Evolutionary conservation across 2,797 vertebrate genomes (phyloP), one percentile per base, ranked within the genome.

Genomic region (Labroides dimidiatus): DNA sequence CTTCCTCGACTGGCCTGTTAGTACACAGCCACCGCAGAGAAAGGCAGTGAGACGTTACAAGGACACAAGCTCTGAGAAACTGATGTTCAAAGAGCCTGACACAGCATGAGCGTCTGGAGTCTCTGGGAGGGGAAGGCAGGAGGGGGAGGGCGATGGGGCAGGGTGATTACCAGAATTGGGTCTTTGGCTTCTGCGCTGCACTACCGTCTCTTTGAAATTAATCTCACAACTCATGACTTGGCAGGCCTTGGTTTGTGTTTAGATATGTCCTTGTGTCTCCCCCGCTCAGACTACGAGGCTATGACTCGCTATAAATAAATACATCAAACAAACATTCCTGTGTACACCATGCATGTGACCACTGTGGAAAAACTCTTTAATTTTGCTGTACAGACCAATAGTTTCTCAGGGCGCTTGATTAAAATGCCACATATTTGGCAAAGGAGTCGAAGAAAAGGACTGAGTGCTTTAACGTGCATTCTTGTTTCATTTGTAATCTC

Each of bases 151-250:
- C 72, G 62, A 44, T 62, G 77, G 81, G 80, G 84, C 30, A 77
- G 88, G 89, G 87, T 87, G 91, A 93, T 93, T 92, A 92, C 91
- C 89, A 91, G 92, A 93, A 93, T 91, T 87, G 91, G 89, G 90
- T 91, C 90, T 90, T 92, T 92, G 92, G 92, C 92, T 93, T 92
- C 89, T 91, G 91, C 80, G 73, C 89, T 85, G 87, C 87, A 81
- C 79, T 91, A 89, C 88, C 74, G 66, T 89, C 86, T 91, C 92
- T 94, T 93, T 93, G 92, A 94, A 94, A 93, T 93, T 84, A 94
- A 95, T 94, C 93, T 92, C 77, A 78, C 92, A 93, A 93, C 93
- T 90, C 93, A 93, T 93, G 93, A 94, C 94, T 93, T 94, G 94
- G 92, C 93, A 93, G 91, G 87, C 84, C 77, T 82, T 55, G 73